Evolutionary conservation across 1,140 invertebrate genomes (phyloP).

Genomic region (Philaenus spumarius): DNA sequence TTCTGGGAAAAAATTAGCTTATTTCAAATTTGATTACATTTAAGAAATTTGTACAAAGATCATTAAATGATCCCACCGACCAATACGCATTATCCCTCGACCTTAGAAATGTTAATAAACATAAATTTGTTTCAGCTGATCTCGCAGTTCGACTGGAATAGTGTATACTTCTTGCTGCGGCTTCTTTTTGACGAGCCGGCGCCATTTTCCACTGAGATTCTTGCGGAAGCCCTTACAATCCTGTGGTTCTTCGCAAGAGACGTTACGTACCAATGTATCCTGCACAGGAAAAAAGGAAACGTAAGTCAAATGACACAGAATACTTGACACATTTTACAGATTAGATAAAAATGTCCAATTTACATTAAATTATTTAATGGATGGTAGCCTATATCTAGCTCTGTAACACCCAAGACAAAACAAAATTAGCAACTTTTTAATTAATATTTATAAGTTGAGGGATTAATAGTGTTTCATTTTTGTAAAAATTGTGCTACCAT

Average conservation of each 20-base stretch:
- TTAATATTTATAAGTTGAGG: too few species aligned
- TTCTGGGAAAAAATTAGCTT: too few species aligned
- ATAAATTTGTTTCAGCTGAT: conserved; percentile 82
- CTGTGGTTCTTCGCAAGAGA: conserved; percentile 61
- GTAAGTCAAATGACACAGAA: conserved; percentile 19
- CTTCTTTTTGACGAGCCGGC: conserved; percentile 72
- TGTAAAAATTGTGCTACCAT: too few species aligned
- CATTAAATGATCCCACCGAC: too few species aligned
- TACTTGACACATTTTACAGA: neutral
- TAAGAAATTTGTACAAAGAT: too few species aligned
- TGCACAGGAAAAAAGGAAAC: conserved; percentile 44
- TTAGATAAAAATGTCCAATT: too few species aligned
- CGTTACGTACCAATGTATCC: conserved; percentile 66
- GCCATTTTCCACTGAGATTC: conserved; percentile 73
- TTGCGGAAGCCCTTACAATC: conserved; percentile 66
- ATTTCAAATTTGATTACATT: too few species aligned
- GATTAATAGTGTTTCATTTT: too few species aligned
- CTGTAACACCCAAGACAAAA: too few species aligned
- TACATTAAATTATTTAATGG: too few species aligned
- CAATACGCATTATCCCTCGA: neutral
- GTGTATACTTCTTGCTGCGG: conserved; percentile 69
- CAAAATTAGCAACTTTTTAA: too few species aligned
- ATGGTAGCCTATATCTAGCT: too few species aligned
- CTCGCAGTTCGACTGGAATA: conserved; percentile 76
- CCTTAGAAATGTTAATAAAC: conserved; percentile 55